phyloP scores from a whole-genome alignment of 2,797 vertebrate genomes.

The Chelon auratus region DNA sequence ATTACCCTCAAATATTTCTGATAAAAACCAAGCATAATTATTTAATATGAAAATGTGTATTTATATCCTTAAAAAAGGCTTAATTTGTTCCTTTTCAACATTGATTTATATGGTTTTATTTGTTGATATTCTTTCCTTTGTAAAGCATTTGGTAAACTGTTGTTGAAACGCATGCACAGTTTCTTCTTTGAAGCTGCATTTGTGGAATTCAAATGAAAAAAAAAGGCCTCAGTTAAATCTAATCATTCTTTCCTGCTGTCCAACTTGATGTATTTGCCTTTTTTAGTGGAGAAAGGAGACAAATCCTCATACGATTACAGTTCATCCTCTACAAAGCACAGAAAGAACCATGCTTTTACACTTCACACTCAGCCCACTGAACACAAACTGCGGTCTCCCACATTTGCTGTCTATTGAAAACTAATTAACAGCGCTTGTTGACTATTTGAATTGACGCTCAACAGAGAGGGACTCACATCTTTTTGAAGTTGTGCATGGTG shows the following conservation, averaged over 20 bases:
- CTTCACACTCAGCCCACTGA: constrained; percentile 23
- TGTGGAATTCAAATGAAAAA: constrained; percentile 8
- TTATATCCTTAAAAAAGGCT: not conserved
- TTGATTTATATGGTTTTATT: not conserved
- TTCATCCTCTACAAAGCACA: constrained; percentile 40
- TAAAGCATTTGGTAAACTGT: not conserved
- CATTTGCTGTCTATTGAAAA: constrained; percentile 31
- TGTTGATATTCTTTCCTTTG: not conserved
- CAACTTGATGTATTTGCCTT: not conserved
- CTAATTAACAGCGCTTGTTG: constrained; percentile 34
- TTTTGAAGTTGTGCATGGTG: constrained; percentile 81
- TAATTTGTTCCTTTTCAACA: not conserved
- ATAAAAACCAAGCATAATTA: not conserved
- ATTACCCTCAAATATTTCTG: not conserved
- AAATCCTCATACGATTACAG: constrained; percentile 40
- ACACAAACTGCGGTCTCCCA: constrained; percentile 36
- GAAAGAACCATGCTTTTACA: constrained; percentile 15
- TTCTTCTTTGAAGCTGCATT: not conserved
- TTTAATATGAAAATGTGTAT: not conserved
- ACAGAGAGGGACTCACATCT: constrained; percentile 86
- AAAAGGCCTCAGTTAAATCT: constrained; percentile 28
- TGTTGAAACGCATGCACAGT: not conserved
- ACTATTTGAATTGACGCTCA: constrained; percentile 13
- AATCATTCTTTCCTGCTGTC: constrained; percentile 13
- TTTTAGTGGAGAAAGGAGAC: constrained; percentile 6